Base-by-base conservation (phyloP, 37 sponge, comb jelly and placozoan genomes). In the Crambe crambe region DNA sequence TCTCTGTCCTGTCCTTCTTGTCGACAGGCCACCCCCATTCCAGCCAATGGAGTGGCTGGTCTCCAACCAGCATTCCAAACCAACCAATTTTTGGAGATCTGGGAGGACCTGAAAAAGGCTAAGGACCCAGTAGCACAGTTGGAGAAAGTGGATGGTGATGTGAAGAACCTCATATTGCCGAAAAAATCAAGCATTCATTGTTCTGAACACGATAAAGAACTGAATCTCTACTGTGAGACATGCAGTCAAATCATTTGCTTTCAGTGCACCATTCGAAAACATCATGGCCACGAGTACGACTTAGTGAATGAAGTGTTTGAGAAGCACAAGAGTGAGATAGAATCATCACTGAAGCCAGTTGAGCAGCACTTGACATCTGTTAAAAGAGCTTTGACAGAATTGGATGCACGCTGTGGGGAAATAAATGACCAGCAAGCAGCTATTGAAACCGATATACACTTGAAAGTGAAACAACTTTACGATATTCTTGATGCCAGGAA, bases 61-160 rank as follows among this genome's bases (percentile, higher is more conserved):
- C 77, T 89, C 72, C 90, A 75, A 26, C 20, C 75, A n/a, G 85
- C 80, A 79, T 89, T 89, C 66, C 81, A 75, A 34, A 80, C 84
- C 76, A 56, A 84, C 85, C 36, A 84, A 72, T 80, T 89, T 30
- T 68, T 80, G 20, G 77, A 80, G 43, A 68, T 84, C 56, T 75
- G 73, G 38, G 77, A 69, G 4, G 23, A 80, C 5, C 61, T 78
- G 67, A 83, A 77, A 20, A 73, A 59, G 42, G 38, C 42, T 26
- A 35, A 40, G 2, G 6, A 37, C 25, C 42, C 42, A 21, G 8
- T 36, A 20, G 12, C 25, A 26, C 3, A 9, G 2, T 37, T 37
- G 21, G 39, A 68, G 2, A 35, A 32, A 9, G 9, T 8, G 8
- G 38, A 68, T 5, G 37, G 4, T 27, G 6, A 37, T 35, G 37